Base-by-base conservation (phyloP, 2,888 invertebrate species). In the Noctua pronuba region DNA sequence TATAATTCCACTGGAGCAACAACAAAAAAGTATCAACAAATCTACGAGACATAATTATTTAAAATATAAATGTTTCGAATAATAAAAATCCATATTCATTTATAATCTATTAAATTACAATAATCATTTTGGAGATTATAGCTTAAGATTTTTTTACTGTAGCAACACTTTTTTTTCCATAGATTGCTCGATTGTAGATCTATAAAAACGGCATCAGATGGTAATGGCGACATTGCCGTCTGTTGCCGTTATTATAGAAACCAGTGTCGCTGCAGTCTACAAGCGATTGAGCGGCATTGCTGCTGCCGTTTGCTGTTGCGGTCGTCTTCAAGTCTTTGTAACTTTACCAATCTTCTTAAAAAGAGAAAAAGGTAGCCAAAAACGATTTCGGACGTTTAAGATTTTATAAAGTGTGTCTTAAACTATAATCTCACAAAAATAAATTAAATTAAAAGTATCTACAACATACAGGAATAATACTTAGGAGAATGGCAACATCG, bases 401-500 rank as follows among this genome's bases (percentile, higher is more conserved):
- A 35, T 62, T 35, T 62, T 21, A 62, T 35, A 62, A 62, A 62
- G 8, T 31, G 6, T 31, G 0, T 46, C 13, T 46, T 49, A 74
- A 74, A 64, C 69, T 73, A 75, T 79, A 84, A 83, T 31, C 80
- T 69, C 76, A 3, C 78, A 83, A 79, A 81, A 79, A 44, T 13
- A 7, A 71, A 75, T 70, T 44, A 75, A 88, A 82, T 65, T 58
- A 77, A 80, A 79, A 83, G 66, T 81, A 86, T 77, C 73, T 85
- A 86, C 77, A 86, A 75, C 72, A 82, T 82, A 81, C 28, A 80
- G 75, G 28, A 80, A 86, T 88, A 88, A 84, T 88, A 87, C 87
- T 87, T 84, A 78, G 60, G 62, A 86, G 74, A 82, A 88, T 88
- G 88, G 88, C 87, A 88, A 85, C 79, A 82, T 72, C 78, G 77